These are phyloP conservation scores for Heterodera schachtii DNA, from an alignment of 1,140 invertebrate genomes.

Conservation along the genomic window DNA sequence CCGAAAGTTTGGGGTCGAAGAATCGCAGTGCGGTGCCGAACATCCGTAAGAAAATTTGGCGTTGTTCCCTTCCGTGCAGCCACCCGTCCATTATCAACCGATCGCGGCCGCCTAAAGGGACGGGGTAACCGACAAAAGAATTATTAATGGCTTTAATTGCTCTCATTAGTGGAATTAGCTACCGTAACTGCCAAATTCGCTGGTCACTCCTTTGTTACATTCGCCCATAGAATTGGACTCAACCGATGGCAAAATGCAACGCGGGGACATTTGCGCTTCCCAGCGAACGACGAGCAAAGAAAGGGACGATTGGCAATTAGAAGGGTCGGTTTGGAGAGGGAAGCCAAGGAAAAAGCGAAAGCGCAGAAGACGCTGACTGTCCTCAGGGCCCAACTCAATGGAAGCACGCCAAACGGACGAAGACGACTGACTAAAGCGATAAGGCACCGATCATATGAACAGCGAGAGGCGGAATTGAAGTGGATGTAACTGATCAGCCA, in stretches of 20 bases:
- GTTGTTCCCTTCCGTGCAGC: not conserved
- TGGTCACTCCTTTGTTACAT: not conserved
- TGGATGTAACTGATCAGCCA: too few relatives aligned
- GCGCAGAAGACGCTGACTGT: not conserved
- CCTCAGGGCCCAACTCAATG: not conserved
- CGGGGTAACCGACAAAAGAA: not conserved
- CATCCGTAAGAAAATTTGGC: slow-evolving; percentile 5
- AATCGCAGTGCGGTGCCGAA: slow-evolving; percentile 6
- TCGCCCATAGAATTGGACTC: not conserved
- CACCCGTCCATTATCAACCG: slow-evolving; percentile 2
- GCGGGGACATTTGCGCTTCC: slow-evolving; percentile 1
- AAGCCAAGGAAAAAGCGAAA: not conserved
- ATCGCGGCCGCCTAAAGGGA: not conserved
- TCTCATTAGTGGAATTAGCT: not conserved
- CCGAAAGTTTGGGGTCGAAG: slow-evolving; percentile 2
- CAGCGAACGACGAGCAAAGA: not conserved
- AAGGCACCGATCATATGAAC: too few relatives aligned
- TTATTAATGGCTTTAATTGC: too few relatives aligned
- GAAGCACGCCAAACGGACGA: not conserved
- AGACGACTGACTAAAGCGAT: not conserved
- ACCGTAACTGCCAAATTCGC: slow-evolving; percentile 8
- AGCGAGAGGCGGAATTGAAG: too few relatives aligned
- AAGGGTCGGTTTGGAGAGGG: slow-evolving; percentile 4
- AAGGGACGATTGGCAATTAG: not conserved
- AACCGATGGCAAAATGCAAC: slow-evolving; percentile 6